Base-by-base conservation (phyloP, 2,888 invertebrate genomes). In the Calameuta pallipes region DNA sequence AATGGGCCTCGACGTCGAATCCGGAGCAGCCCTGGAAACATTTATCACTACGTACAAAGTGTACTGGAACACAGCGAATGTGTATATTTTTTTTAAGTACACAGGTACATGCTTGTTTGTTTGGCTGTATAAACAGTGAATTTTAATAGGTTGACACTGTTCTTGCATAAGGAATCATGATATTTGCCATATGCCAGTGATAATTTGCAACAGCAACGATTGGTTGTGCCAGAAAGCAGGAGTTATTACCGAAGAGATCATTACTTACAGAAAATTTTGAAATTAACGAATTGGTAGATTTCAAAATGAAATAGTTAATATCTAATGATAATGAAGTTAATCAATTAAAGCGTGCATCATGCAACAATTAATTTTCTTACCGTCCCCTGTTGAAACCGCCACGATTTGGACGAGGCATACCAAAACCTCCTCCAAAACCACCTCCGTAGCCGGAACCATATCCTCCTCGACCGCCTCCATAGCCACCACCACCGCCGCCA, bases 1-100 rank as follows among this genome's bases (percentile, higher is more conserved):
- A 92, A 97, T 94, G 92, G 96, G 95, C 92, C 97, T 94, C 92
- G 95, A 87, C 80, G 87, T 85, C 81, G 90, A 87, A 80, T 90
- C 91, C 82, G 91, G 89, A 85, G 89, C 90, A 85, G 86, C 89
- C 89, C 91, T 91, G 90, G 83, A 88, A 89, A 87, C 82, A 87
- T 83, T 85, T 36, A 81, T 79, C 76, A 79, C 83, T 69, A 82
- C 77, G 79, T 85, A 86, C 82, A 85, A 35, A 81, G 12, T 71
- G 69, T 68, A 56, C 23, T 56, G 56, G 23, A 9, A 56, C 23
- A 56, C 56, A 56, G 56, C 56, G 23, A 23, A 56, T 9, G 56
- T 56, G 56, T 56, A 56, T 56, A 9, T 56, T 56, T 23, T 41
- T 23, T 23, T 23, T 23, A 56, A 56, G 56, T 56, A 56, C 56